Evolutionary conservation across 2,113 vertebrate genomes (phyloP).

Genomic region (Ceratotherium simum): DNA sequence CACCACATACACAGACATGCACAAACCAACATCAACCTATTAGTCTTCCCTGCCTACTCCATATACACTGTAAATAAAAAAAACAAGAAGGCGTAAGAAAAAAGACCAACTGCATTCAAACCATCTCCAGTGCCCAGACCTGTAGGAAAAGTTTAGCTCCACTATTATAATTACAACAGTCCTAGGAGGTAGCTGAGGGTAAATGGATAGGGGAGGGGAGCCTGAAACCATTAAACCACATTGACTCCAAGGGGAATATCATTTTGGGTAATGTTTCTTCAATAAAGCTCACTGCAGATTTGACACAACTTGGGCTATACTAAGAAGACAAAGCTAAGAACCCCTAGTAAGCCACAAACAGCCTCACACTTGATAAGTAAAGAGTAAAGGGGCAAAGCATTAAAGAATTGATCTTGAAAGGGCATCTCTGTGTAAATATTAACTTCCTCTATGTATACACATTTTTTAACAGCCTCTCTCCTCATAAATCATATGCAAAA

Average conservation of each 20-base stretch:
- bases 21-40: not conserved
- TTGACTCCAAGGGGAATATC: constrained; percentile 2
- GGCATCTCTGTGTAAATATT: not conserved
- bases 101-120: constrained; percentile 30
- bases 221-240: not conserved
- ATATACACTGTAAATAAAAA: not conserved
- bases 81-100: not conserved
- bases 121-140: not conserved
- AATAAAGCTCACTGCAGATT: not conserved
- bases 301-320: not conserved
- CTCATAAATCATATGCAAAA: not conserved
- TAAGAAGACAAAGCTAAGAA: constrained; percentile 30
- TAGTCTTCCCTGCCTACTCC: not conserved
- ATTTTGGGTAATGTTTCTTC: constrained; percentile 10
- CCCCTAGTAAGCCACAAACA: not conserved
- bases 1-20: not conserved
- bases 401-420: constrained; percentile 22
- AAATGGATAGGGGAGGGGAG: not conserved
- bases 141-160: not conserved
- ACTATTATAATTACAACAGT: not conserved
- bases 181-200: not conserved
- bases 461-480: not conserved
- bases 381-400: not conserved
- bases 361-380: not conserved
- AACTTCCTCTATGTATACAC: not conserved